These are phyloP conservation scores for Scaeva pyrastri DNA, from an alignment of 2,888 invertebrate genomes.

Conservation along the genomic window DNA sequence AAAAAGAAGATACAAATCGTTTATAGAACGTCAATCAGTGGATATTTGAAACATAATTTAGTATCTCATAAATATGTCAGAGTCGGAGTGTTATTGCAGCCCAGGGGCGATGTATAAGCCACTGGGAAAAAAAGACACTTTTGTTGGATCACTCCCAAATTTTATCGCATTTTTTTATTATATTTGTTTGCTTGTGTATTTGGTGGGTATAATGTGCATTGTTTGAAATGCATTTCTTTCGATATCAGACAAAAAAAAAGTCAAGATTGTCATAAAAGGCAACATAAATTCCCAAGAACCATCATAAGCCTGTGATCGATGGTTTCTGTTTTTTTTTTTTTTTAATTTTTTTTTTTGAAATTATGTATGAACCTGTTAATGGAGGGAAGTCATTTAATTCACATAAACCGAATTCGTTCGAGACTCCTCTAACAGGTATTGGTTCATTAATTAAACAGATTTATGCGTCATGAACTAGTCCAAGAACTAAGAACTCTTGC, in stretches of 20 bases:
- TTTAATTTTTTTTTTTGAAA: background rate
- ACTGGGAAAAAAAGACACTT: slow-evolving; percentile 36
- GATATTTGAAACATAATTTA: slow-evolving; percentile 37
- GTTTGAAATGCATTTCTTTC: slow-evolving; percentile 32
- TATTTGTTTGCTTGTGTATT: background rate
- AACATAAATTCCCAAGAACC: slow-evolving; percentile 12
- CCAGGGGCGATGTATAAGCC: background rate
- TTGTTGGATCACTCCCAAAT: slow-evolving; percentile 36
- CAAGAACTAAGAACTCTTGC: background rate
- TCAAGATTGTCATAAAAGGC: slow-evolving; percentile 7
- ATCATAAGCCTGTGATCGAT: slow-evolving; percentile 17
- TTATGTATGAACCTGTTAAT: slow-evolving; percentile 22
- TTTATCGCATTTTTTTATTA: background rate
- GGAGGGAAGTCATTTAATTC: slow-evolving; percentile 1
- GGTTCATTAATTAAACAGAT: background rate
- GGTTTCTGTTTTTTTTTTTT: background rate
- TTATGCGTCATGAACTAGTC: background rate
- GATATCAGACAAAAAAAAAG: background rate
- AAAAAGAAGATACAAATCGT: slow-evolving; percentile 54
- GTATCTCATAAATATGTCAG: slow-evolving; percentile 32
- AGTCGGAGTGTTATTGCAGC: background rate
- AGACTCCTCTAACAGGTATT: background rate
- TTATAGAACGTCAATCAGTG: slow-evolving; percentile 66
- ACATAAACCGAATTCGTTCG: background rate
- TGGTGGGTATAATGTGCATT: background rate